Conservation (phyloP, 2,888 invertebrate species). For the Polydrusus cervinus region DNA sequence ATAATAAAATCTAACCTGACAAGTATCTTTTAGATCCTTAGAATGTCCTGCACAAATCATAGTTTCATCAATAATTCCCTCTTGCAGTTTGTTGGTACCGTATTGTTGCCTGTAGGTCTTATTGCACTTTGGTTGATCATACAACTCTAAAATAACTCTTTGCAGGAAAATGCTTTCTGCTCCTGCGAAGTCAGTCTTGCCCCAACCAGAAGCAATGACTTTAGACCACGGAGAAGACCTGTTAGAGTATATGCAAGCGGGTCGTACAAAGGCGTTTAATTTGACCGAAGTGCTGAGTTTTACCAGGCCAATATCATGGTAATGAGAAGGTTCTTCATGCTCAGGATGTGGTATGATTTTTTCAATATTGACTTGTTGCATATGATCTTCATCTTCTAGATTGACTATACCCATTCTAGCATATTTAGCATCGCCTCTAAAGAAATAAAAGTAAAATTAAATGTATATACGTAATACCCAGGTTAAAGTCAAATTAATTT, state of each 20-base stretch:
- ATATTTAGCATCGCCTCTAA: constrained; percentile 53
- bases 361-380: constrained; percentile 62
- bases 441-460: constrained; percentile 20
- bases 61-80: constrained; percentile 70
- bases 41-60: constrained; percentile 75
- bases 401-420: constrained; percentile 68
- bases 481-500: too few species aligned
- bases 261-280: constrained; percentile 70
- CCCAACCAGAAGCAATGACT: constrained; percentile 72
- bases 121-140: constrained; percentile 67
- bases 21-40: constrained; percentile 71
- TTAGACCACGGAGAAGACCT: constrained; percentile 55
- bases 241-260: constrained; percentile 70
- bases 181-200: constrained; percentile 67
- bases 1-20: constrained; percentile 71
- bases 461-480: too few species aligned
- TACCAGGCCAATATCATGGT: constrained; percentile 74
- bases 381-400: constrained; percentile 67
- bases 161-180: constrained; percentile 67
- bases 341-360: constrained; percentile 68
- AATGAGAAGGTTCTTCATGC: constrained; percentile 68
- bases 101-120: constrained; percentile 59
- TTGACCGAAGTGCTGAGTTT: constrained; percentile 65
- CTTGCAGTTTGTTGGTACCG: constrained; percentile 61
- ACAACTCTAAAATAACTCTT: constrained; percentile 73